These are phyloP conservation scores for Latheticus oryzae DNA, from an alignment of 2,888 invertebrate species.

Conservation along the genomic window DNA sequence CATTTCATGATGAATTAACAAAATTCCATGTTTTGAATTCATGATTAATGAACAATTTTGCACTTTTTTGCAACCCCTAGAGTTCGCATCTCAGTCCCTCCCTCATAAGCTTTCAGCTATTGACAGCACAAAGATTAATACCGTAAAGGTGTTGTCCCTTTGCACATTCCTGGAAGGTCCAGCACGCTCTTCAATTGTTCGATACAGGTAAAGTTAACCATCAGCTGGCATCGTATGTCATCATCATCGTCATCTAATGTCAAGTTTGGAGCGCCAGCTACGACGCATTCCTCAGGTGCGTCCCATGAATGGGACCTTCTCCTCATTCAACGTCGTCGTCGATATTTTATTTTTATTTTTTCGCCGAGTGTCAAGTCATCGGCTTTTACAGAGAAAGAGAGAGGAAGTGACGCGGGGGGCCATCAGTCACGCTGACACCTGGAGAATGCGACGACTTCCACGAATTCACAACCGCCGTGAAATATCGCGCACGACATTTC, in stretches of 20 bases:
- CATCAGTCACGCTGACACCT: conserved; percentile 65
- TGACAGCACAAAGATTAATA: conserved; percentile 31
- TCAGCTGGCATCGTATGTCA: conserved; percentile 13
- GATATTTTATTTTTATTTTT: conserved; percentile 43
- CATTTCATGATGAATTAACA: no score
- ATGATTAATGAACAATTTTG: no score
- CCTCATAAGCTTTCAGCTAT: conserved; percentile 25
- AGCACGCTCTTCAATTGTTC: conserved; percentile 44
- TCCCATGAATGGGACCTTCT: conserved; percentile 42
- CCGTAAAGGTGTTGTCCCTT: conserved; percentile 18
- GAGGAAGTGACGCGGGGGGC: conserved; percentile 61
- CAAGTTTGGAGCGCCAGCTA: conserved; percentile 24
- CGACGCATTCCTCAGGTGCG: conserved; percentile 45
- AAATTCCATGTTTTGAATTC: no score
- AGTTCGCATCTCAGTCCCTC: conserved; percentile 10
- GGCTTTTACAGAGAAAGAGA: conserved; percentile 52
- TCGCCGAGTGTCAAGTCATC: conserved; percentile 47
- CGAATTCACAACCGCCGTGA: conserved; percentile 61
- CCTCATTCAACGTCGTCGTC: conserved; percentile 39
- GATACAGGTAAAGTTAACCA: conserved; percentile 36
- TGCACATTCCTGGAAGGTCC: conserved; percentile 27
- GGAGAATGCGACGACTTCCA: conserved; percentile 63
- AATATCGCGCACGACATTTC: conserved; percentile 56
- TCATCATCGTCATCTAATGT: no score
- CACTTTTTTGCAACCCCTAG: no score